Evolutionary conservation across 2,113 vertebrate species (phyloP), one percentile per base, ranked within the genome.

Genomic region (Platycercus adscitus): DNA sequence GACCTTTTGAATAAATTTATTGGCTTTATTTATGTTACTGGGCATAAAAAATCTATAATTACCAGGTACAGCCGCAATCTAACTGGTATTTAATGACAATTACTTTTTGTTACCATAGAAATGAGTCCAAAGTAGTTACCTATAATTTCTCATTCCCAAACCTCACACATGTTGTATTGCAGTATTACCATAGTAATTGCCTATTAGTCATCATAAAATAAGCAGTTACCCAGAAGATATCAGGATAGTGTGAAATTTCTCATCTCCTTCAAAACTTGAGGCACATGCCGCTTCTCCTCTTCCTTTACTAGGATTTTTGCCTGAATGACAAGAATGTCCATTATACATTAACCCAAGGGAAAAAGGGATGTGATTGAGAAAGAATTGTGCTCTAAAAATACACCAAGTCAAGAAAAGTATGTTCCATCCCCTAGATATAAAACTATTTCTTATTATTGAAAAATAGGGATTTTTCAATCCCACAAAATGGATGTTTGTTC

Each of bases 91-190:
- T 98, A 98, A 98, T 98, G 98, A 98, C 98, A 98, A 98, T 98
- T 98, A 98, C 97, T 98, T 98, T 98, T 98, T 98, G 98, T 98
- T 98, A 97, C 98, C 98, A 98, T 98, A 98, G 98, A 98, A 98
- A 98, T 98, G 97, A 97, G 97, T 97, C 97, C 97, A 95, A 97
- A 97, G 97, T 97, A 98, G 97, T 97, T 98, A 98, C 97, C 98
- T 98, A 98, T 98, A 98, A 98, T 98, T 98, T 97, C 97, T 98
- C 97, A 98, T 98, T 98, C 97, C 96, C 96, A 95, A 96, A 94
- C 93, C 97, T 98, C 98, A 98, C 98, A 98, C 96, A 96, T 97
- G 96, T 97, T 98, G 98, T 98, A 98, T 98, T 97, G 98, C 95
- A 17, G 97, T 96, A 98, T 98, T 98, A 98, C 97, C 98, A 98